Evolutionary conservation across 2,888 invertebrate genomes (phyloP), one percentile per base, ranked within the genome.

Genomic region (Mesopsocus fuscifrons): DNA sequence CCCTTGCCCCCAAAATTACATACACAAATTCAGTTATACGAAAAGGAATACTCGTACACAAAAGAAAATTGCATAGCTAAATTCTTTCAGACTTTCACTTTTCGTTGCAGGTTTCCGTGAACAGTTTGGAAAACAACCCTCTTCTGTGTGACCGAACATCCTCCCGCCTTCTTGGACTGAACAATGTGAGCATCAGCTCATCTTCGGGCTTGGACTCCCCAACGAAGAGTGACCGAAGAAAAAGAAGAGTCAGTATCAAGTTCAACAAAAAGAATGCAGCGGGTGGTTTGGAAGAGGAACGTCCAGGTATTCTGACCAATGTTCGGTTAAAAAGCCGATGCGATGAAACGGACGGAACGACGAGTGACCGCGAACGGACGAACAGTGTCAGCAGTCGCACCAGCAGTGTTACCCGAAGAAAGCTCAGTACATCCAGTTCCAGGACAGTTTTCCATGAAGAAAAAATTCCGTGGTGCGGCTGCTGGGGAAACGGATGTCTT

Each of bases 401-500:
- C 3, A 52, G 52, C 32, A 72, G 70, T 0, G 63, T 66, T 2
- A 51, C 48, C 13, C 71, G 72, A 2, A 66, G 75, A 53, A 77
- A 76, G 54, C 65, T 71, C 46, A 69, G 77, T 44, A 72, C 72
- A 42, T 68, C 74, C 34, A 76, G 78, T 2, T 64, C 67, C 32
- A 59, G 64, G 41, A 67, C 66, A 40, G 75, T 70, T 9, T 38
- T 38, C 20, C 17, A 46, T n/a, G 20, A 13, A 3, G 47, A 44
- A 22, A 77, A 72, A 52, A 74, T 83, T 50, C 83, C 82, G 1
- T 83, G 83, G 82, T 83, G 82, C 54, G 82, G 79, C 0, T 83
- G 83, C 51, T 83, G 82, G 82, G 82, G 83, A 1, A 81, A 81
- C 49, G 81, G 82, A 1, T 83, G 83, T 57, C 63, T 77, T 42